Evolutionary conservation across 2,888 invertebrate species (phyloP).

Genomic region (Gasteruption jaculator): DNA sequence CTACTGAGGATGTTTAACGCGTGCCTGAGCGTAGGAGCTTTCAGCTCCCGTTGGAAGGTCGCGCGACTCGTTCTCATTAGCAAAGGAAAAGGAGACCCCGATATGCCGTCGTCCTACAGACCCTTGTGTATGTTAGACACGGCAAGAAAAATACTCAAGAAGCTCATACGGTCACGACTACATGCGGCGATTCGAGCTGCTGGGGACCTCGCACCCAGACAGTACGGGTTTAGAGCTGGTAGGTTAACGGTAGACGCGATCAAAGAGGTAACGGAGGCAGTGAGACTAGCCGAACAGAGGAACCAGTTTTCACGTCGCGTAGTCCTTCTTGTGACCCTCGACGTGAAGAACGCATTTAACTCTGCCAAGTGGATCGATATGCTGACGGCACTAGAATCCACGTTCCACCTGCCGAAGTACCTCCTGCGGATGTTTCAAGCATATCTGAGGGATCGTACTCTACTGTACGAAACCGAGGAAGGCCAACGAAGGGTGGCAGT

Average conservation of each 20-base stretch:
- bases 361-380: constrained; percentile 22
- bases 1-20: too few species aligned
- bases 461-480: constrained; percentile 17
- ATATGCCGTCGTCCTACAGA: constrained; percentile 21
- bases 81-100: constrained; percentile 16
- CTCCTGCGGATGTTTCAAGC: constrained; percentile 17
- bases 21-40: constrained; percentile 15
- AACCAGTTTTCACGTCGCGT: constrained; percentile 16
- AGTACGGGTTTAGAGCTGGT: constrained; percentile 16
- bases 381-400: constrained; percentile 17
- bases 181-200: constrained; percentile 16
- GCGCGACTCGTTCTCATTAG: constrained; percentile 20
- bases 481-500: constrained; percentile 1
- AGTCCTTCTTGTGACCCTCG: constrained; percentile 22
- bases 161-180: constrained; percentile 27
- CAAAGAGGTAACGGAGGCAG: constrained; percentile 15
- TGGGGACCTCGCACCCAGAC: constrained; percentile 8
- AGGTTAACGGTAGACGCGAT: constrained; percentile 23
- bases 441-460: constrained; percentile 18
- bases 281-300: constrained; percentile 8
- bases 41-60: constrained; percentile 23
- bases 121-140: constrained; percentile 32
- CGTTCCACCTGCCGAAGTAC: constrained; percentile 23
- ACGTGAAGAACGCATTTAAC: constrained; percentile 21
- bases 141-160: constrained; percentile 31